Percentiles rank a stretch among this genome's conserved stretches.
Conservation (phyloP, 37 sponge, comb jelly and placozoan genomes). For the Spongilla lacustris region DNA sequence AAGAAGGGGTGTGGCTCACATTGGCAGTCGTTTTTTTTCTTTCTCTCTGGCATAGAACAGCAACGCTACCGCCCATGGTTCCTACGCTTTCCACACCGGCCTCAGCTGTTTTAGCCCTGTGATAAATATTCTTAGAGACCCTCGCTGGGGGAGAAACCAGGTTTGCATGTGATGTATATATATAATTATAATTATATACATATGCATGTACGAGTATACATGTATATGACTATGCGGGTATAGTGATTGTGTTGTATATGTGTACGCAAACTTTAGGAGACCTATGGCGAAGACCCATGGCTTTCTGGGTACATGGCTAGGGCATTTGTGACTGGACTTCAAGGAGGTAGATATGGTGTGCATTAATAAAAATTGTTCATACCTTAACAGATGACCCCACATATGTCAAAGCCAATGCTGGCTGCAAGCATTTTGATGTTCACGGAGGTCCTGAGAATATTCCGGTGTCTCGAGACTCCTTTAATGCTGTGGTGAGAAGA, state of each 20-base stretch:
- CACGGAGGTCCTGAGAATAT: conserved; percentile 74
- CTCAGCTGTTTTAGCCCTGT: conserved; percentile 68
- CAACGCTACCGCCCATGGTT: conserved; percentile 12
- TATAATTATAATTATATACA: no score
- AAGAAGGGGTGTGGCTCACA: not conserved
- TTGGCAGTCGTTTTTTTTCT: not conserved
- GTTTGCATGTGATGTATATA: conserved; percentile 13
- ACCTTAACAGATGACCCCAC: conserved; percentile 30
- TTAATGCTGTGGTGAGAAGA: conserved; percentile 46
- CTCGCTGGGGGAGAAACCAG: conserved; percentile 73
- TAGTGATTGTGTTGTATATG: no score
- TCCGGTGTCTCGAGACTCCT: conserved; percentile 48
- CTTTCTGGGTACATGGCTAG: conserved; percentile 37
- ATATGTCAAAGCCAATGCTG: conserved; percentile 64
- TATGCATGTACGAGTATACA: no score
- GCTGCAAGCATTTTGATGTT: conserved; percentile 73
- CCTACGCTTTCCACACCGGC: conserved; percentile 68
- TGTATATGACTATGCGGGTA: no score
- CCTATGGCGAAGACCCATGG: conserved; percentile 71
- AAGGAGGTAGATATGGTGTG: conserved; percentile 38
- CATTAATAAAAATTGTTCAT: not conserved
- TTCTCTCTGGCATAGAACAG: conserved; percentile 27
- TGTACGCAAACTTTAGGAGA: conserved; percentile 30
- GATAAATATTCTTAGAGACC: conserved; percentile 64
- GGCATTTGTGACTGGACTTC: conserved; percentile 67